Conservation (phyloP, 2,888 invertebrate genomes). For the Drosophila bunnanda region DNA sequence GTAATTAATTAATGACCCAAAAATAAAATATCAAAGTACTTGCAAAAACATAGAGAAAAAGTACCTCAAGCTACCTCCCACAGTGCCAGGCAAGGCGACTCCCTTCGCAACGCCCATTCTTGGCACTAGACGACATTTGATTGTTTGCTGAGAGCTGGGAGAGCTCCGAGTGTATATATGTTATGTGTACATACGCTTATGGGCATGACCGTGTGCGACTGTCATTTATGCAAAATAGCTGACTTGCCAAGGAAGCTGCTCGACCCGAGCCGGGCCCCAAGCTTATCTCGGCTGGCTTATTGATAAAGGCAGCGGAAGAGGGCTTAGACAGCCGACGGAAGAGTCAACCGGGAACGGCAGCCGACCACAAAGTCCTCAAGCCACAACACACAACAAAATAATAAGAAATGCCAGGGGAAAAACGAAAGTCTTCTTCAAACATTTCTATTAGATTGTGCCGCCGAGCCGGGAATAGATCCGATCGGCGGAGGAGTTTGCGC, state of each 20-base stretch:
- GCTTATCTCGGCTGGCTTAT: slow-evolving; percentile 72
- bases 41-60: not conserved
- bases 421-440: slow-evolving; percentile 37
- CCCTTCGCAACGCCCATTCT: slow-evolving; percentile 47
- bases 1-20: not conserved
- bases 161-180: slow-evolving; percentile 26
- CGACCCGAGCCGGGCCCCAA: slow-evolving; percentile 44
- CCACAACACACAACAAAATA: slow-evolving; percentile 11
- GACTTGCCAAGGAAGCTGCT: slow-evolving; percentile 63
- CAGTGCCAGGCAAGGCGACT: slow-evolving; percentile 34
- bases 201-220: slow-evolving; percentile 49
- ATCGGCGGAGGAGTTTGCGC: slow-evolving; percentile 62
- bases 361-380: not conserved
- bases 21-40: not conserved
- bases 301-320: slow-evolving; percentile 76
- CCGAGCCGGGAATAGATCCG: slow-evolving; percentile 43
- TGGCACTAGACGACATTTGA: slow-evolving; percentile 60
- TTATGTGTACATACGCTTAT: slow-evolving; percentile 18
- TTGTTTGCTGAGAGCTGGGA: slow-evolving; percentile 60
- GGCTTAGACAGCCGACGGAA: slow-evolving; percentile 68
- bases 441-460: slow-evolving; percentile 54
- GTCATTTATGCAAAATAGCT: slow-evolving; percentile 78
- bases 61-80: not conserved
- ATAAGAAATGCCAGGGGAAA: slow-evolving; percentile 24
- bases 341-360: slow-evolving; percentile 4